Percentiles rank a stretch among this genome's conserved stretches.
phyloP scores from a whole-genome alignment of 2,888 invertebrate species.

The Diadegma fenestrale region DNA sequence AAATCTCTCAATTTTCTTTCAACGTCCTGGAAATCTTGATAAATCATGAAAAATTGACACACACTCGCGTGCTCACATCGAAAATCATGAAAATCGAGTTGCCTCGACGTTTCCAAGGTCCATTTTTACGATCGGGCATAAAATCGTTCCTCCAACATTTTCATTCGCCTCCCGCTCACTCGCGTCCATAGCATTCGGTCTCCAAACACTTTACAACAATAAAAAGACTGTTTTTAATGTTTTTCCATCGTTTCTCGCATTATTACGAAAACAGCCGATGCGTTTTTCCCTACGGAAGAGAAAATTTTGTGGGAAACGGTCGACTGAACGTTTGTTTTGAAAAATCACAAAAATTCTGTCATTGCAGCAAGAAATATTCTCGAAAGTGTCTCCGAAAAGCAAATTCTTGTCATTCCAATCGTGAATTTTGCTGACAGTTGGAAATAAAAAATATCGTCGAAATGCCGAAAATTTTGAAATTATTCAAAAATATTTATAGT shows the following conservation, averaged over 20 bases:
- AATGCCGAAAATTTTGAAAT: too few species aligned
- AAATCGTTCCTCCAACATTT: slow-evolving; percentile 68
- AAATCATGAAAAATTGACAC: not conserved
- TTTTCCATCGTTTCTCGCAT: slow-evolving; percentile 58
- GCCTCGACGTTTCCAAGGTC: slow-evolving; percentile 23
- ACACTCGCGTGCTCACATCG: not conserved
- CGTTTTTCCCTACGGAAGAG: slow-evolving; percentile 16
- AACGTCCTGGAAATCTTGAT: too few species aligned
- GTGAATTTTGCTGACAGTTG: too few species aligned
- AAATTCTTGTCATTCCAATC: too few species aligned
- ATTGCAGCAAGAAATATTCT: too few species aligned
- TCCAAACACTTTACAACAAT: slow-evolving; percentile 18
- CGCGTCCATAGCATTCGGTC: not conserved
- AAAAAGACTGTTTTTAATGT: slow-evolving; percentile 56
- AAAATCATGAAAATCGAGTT: slow-evolving; percentile 50
- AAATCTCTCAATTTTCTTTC: too few species aligned
- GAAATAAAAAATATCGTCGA: too few species aligned
- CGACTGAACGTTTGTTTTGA: too few species aligned
- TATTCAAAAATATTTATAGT: too few species aligned
- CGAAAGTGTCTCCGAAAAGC: too few species aligned
- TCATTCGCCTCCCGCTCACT: slow-evolving; percentile 59
- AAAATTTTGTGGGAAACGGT: too few species aligned
- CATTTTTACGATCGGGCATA: slow-evolving; percentile 68
- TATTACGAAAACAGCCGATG: slow-evolving; percentile 50
- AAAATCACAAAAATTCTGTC: too few species aligned